These are phyloP conservation scores for Callocephalon fimbriatum DNA, from an alignment of 2,113 vertebrate species.

Conservation along the genomic window DNA sequence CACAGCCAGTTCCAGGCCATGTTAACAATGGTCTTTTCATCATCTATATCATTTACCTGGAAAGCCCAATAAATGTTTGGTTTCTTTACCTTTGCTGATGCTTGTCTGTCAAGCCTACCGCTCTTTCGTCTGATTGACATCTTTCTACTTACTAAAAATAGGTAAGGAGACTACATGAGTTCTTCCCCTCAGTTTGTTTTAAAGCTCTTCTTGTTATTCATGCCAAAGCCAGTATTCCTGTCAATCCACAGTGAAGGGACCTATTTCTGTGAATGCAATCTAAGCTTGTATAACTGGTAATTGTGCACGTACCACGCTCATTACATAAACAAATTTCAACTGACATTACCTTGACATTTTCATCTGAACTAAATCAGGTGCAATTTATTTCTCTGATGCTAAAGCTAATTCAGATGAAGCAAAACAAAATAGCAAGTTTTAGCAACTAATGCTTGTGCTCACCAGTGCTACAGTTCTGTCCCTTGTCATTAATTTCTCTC, in stretches of 20 bases:
- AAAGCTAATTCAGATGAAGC: not conserved
- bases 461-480: not conserved
- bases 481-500: not conserved
- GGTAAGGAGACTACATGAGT: not conserved
- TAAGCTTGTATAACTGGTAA: not conserved
- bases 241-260: not conserved
- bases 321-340: not conserved
- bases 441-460: rapidly evolving
- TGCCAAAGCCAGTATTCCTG: not conserved
- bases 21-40: not conserved
- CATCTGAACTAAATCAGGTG: not conserved
- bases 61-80: not conserved
- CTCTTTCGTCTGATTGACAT: not conserved
- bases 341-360: not conserved
- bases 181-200: not conserved
- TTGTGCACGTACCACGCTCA: not conserved
- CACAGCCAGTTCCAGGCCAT: not conserved
- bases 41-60: not conserved
- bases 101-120: not conserved
- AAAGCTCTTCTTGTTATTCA: not conserved
- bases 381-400: not conserved
- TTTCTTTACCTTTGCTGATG: not conserved
- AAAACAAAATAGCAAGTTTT: not conserved
- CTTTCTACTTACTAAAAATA: not conserved
- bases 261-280: not conserved